Evolutionary conservation across 2,888 invertebrate species (phyloP).

Genomic region (Dermolepida albohirtum): DNA sequence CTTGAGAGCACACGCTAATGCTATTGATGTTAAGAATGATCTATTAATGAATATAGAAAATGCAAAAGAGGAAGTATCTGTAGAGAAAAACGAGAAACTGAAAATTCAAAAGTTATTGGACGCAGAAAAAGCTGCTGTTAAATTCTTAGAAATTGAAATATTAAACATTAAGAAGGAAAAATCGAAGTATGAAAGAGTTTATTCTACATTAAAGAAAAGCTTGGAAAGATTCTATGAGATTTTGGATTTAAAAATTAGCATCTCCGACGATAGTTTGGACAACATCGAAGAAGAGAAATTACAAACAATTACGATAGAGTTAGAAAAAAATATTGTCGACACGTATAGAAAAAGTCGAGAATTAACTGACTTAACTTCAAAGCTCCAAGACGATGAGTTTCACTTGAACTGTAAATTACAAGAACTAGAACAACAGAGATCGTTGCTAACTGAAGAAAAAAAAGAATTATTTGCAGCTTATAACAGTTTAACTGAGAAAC

Average conservation of each 20-base stretch:
- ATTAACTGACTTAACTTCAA: conserved; percentile 43
- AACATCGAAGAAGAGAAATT: conserved; percentile 30
- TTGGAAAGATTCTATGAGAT: conserved; percentile 32
- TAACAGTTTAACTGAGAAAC: conserved; percentile 57
- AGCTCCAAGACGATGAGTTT: conserved; percentile 52
- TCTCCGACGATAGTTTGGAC: conserved; percentile 9
- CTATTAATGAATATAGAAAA: conserved; percentile 51
- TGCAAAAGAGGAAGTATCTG: conserved; percentile 50
- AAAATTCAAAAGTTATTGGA: conserved; percentile 44
- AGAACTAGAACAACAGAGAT: conserved; percentile 53
- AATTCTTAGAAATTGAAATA: conserved; percentile 45
- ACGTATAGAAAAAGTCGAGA: conserved; percentile 40
- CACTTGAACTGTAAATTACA: conserved; percentile 52
- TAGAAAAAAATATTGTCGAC: conserved; percentile 48
- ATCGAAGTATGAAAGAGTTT: conserved; percentile 40
- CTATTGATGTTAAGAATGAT: conserved; percentile 53
- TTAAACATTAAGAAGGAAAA: conserved; percentile 45
- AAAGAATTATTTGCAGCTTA: conserved; percentile 53
- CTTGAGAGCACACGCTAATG: conserved; percentile 53
- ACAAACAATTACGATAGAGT: conserved; percentile 42
- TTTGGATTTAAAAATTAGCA: conserved; percentile 35
- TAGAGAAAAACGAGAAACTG: conserved; percentile 36
- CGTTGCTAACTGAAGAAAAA: conserved; percentile 44
- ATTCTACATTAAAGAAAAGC: conserved; percentile 15
- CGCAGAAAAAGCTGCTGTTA: conserved; percentile 45